Evolutionary conservation across 2,888 invertebrate genomes (phyloP).

Genomic region (Caenorhabditis japonica): DNA sequence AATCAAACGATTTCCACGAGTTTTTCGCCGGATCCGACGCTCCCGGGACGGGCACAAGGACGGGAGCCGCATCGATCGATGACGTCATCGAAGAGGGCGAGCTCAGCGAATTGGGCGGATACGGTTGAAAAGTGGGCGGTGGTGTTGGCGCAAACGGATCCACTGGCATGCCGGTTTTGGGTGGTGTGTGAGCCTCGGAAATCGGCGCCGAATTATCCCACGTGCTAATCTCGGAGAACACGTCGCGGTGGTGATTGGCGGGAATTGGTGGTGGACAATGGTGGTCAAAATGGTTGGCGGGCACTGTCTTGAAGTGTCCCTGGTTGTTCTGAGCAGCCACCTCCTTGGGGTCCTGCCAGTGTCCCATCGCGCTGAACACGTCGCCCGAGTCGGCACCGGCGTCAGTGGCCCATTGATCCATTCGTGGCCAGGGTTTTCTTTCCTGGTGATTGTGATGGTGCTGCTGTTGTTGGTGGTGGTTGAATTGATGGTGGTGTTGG

Average conservation of each 20-base stretch:
- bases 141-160: conserved; percentile 4
- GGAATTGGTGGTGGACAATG: not conserved
- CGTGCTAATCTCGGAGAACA: not conserved
- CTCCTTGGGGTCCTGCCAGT: not conserved
- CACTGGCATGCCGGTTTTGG: not conserved
- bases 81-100: too few species aligned
- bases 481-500: not conserved
- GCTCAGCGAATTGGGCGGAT: not conserved
- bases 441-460: not conserved
- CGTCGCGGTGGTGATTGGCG: not conserved
- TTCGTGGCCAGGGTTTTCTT: not conserved
- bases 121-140: conserved; percentile 10
- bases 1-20: conserved; percentile 20
- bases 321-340: not conserved
- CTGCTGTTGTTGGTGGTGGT: not conserved
- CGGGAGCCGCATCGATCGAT: too few species aligned
- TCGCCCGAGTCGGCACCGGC: not conserved
- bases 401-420: not conserved
- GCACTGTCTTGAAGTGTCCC: too few species aligned
- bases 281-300: not conserved
- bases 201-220: not conserved
- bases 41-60: not conserved
- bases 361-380: conserved; percentile 13
- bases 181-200: not conserved
- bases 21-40: conserved; percentile 9